A percentile compares a stretch with the other conserved stretches of the same genome.
Evolutionary conservation across 2,797 vertebrate genomes (phyloP).

Genomic region (Serranus cabrilla): DNA sequence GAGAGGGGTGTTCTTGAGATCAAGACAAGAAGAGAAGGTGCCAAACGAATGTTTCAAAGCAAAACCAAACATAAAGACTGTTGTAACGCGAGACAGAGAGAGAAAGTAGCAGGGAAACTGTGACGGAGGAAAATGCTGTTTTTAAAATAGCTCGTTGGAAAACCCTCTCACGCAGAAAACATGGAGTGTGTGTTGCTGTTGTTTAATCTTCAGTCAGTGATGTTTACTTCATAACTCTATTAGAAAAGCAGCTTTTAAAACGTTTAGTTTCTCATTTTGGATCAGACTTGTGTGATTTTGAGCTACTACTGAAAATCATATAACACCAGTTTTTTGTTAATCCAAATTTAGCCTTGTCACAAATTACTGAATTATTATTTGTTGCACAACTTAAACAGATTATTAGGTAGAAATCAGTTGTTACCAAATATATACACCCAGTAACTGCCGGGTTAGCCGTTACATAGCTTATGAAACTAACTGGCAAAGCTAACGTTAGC

Average conservation of each 20-base stretch:
- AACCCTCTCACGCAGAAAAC: not conserved
- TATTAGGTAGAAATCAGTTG: not conserved
- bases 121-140: conserved; percentile 41
- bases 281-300: not conserved
- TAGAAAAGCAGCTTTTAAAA: not conserved
- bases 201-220: not conserved
- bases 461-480: not conserved
- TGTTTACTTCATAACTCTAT: not conserved
- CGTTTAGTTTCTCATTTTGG: not conserved
- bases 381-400: not conserved
- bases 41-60: conserved; percentile 78
- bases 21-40: conserved; percentile 69
- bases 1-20: conserved; percentile 67
- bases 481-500: conserved; percentile 3
- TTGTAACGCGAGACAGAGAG: conserved; percentile 63
- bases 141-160: not conserved
- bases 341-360: not conserved
- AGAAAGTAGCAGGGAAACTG: conserved; percentile 39
- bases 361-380: not conserved
- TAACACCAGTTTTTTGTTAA: not conserved
- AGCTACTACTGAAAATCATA: not conserved
- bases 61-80: conserved; percentile 79
- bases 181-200: conserved; percentile 11
- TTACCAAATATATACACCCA: not conserved
- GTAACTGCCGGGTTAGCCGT: no score